Conservation (phyloP, 2,113 vertebrate species). For the Seriola quinqueradiata region DNA sequence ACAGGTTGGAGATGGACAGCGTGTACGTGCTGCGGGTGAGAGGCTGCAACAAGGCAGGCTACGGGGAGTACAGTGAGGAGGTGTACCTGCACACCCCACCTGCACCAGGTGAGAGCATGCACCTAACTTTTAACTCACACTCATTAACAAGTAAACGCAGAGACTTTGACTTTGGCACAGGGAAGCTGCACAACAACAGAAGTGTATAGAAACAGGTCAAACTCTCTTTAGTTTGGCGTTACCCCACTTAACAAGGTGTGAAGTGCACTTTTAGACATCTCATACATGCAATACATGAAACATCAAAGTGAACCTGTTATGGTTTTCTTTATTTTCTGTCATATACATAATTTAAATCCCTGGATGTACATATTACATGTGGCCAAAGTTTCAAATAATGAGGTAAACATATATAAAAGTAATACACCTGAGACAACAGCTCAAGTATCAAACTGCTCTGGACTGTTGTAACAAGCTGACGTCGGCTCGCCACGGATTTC, state of each 20-base stretch:
- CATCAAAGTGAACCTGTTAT: neutral
- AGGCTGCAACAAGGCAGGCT: conserved; percentile 95
- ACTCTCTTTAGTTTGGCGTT: neutral
- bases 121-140: rapidly evolving
- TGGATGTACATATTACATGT: too few species aligned
- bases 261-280: neutral
- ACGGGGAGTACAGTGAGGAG: conserved; percentile 96
- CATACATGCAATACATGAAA: neutral
- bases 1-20: conserved; percentile 92
- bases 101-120: conserved; percentile 87
- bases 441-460: neutral
- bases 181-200: neutral
- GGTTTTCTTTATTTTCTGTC: too few species aligned
- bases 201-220: neutral
- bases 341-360: too few species aligned
- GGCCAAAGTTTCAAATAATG: too few species aligned
- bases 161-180: neutral
- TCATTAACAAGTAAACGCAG: neutral
- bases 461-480: neutral
- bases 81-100: conserved; percentile 96
- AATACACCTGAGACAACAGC: too few species aligned
- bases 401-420: too few species aligned
- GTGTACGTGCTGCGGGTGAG: conserved; percentile 93
- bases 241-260: neutral
- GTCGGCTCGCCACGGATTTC: neutral